Percentiles rank a stretch among this genome's conserved stretches.
phyloP scores from a whole-genome alignment of 1,140 invertebrate species.

The Procambarus virginalis region DNA sequence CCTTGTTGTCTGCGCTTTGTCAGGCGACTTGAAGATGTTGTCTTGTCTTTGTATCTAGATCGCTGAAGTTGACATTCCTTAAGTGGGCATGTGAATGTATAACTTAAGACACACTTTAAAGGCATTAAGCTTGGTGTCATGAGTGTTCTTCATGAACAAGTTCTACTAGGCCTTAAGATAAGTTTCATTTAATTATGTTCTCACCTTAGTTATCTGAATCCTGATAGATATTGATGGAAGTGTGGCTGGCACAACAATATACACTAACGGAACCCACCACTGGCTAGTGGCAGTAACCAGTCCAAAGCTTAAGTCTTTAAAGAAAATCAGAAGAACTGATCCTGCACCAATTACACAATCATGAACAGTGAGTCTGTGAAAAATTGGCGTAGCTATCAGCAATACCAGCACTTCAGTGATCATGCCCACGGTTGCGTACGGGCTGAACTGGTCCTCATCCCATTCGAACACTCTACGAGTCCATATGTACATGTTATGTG shows the following conservation, averaged over 20 bases:
- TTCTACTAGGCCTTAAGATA: too few species aligned
- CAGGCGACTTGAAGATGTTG: too few species aligned
- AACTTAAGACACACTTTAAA: too few species aligned
- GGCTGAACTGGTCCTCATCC: constrained; percentile 15
- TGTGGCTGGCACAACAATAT: background rate
- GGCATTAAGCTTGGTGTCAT: too few species aligned
- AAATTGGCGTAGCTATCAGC: background rate
- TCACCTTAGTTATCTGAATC: background rate
- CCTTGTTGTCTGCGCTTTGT: too few species aligned
- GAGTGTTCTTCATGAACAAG: too few species aligned
- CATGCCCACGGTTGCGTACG: background rate
- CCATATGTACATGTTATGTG: constrained; percentile 39
- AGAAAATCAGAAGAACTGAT: background rate
- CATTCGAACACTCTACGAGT: background rate
- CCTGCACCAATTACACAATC: constrained; percentile 8
- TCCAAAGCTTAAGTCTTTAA: background rate
- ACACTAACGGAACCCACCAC: constrained; percentile 24
- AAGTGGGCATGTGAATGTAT: too few species aligned
- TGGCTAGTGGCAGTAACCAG: background rate
- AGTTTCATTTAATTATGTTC: background rate
- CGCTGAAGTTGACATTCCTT: too few species aligned
- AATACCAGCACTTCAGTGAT: background rate
- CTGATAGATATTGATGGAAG: background rate
- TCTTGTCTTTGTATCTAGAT: too few species aligned
- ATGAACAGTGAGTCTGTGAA: background rate